Percentiles rank a stretch among this genome's conserved stretches.
phyloP scores from a whole-genome alignment of 2,888 invertebrate species.

The Microctonus aethiopoides region DNA sequence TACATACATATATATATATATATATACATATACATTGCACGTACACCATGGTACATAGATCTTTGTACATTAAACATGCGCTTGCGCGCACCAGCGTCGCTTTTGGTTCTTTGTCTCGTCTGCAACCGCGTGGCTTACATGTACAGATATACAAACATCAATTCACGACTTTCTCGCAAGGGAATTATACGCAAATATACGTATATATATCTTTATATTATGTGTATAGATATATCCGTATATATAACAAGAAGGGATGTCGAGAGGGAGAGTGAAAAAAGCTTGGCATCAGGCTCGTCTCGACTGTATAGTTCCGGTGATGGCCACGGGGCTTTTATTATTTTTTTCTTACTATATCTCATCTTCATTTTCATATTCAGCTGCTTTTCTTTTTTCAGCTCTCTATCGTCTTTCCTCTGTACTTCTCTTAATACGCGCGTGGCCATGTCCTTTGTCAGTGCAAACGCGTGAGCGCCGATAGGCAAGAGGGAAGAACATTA shows the following conservation, averaged over 20 bases:
- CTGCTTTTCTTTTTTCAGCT: not conserved
- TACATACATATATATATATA: not conserved
- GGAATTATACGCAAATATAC: not conserved
- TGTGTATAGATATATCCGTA: too few relatives aligned
- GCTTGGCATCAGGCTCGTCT: not conserved
- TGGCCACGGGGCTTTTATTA: constrained; percentile 5
- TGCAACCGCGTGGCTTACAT: constrained; percentile 27
- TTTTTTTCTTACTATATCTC: not conserved
- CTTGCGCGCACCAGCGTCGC: constrained; percentile 14
- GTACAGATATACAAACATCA: constrained; percentile 13
- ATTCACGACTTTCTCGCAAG: constrained; percentile 13
- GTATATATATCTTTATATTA: too few relatives aligned
- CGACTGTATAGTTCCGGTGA: constrained; percentile 2
- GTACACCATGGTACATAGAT: too few relatives aligned
- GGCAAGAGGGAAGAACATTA: not conserved
- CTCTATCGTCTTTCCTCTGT: too few relatives aligned
- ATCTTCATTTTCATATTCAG: not conserved
- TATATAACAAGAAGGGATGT: constrained; percentile 3
- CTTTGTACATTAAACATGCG: too few relatives aligned
- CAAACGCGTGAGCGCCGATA: not conserved
- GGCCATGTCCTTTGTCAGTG: constrained; percentile 29
- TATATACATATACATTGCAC: not conserved
- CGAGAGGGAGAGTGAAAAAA: constrained; percentile 25
- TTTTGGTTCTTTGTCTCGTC: constrained; percentile 43
- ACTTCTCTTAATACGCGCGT: not conserved